Evolutionary conservation across 2,113 vertebrate genomes (phyloP).

Genomic region (Centropristis striata): DNA sequence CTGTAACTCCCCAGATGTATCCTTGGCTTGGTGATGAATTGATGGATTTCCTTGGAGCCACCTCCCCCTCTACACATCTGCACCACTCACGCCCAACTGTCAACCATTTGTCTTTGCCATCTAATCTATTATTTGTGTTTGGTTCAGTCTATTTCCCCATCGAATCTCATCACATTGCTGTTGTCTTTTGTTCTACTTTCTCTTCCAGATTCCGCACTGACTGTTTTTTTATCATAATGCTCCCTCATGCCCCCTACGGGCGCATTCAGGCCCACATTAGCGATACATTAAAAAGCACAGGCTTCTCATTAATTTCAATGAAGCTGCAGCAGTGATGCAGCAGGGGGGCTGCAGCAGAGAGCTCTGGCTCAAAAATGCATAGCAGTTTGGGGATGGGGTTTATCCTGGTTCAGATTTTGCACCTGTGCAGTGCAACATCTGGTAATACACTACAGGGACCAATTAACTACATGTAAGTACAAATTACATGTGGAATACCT

Average conservation of each 20-base stretch:
- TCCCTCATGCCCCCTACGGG: neutral
- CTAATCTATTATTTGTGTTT: neutral
- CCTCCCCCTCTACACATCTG: neutral
- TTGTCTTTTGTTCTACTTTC: conserved; percentile 34
- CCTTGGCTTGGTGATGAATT: conserved; percentile 29
- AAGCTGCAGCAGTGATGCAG: neutral
- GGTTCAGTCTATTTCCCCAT: neutral
- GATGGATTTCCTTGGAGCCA: conserved; percentile 24
- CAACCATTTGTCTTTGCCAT: neutral
- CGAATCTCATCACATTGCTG: conserved; percentile 21
- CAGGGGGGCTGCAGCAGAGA: neutral
- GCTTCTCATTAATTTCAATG: conserved; percentile 22
- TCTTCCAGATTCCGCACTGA: neutral
- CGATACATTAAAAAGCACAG: conserved; percentile 34
- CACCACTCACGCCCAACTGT: neutral
- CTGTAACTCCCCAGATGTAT: conserved; percentile 32
- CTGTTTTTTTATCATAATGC: neutral
- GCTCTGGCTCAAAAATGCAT: conserved; percentile 2
- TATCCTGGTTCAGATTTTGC: neutral
- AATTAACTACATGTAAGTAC: neutral
- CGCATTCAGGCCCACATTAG: conserved; percentile 7
- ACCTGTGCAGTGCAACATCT: neutral
- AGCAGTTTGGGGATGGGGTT: neutral
- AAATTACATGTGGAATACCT: neutral
- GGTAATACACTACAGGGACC: too few species aligned